phyloP scores from a whole-genome alignment of 2,113 vertebrate species.

The Varanus komodoensis region DNA sequence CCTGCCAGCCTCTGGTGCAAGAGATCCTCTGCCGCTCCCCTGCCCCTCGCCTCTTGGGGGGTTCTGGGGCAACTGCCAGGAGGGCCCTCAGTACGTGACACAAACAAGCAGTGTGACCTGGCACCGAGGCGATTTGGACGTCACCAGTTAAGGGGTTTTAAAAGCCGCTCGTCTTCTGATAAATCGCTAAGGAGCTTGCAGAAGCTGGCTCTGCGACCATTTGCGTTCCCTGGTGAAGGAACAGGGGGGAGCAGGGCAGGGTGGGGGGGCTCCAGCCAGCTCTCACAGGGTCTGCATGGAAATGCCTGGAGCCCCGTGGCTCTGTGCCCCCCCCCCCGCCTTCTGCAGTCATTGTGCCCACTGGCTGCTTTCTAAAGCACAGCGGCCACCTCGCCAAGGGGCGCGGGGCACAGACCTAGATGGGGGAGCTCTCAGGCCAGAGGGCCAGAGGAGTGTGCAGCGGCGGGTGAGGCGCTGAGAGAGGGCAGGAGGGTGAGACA shows the following conservation, averaged over 20 bases:
- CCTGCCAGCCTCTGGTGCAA: not conserved
- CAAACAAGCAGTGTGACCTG: not conserved
- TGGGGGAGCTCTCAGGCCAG: not conserved
- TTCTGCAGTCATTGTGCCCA: no score
- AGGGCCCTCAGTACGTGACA: no score
- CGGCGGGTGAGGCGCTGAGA: no score
- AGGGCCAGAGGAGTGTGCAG: not conserved
- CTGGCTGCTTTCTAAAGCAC: no score
- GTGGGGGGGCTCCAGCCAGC: not conserved
- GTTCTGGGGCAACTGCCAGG: not conserved
- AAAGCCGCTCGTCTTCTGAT: not conserved
- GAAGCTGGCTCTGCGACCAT: not conserved
- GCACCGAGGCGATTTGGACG: not conserved
- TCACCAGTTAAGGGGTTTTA: not conserved
- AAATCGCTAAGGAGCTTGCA: constrained; percentile 6
- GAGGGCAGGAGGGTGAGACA: not conserved
- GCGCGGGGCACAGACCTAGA: not conserved
- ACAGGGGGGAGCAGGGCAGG: not conserved
- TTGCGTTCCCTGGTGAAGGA: no score
- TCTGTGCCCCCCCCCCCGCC: not conserved
- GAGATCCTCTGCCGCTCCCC: not conserved
- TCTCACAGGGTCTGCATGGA: no score
- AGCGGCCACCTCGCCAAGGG: no score
- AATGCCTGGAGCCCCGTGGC: no score
- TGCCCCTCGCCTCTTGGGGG: not conserved